Base-by-base conservation (phyloP, 53 echinoderm and acorn worm species). In the Patiria pectinifera region DNA sequence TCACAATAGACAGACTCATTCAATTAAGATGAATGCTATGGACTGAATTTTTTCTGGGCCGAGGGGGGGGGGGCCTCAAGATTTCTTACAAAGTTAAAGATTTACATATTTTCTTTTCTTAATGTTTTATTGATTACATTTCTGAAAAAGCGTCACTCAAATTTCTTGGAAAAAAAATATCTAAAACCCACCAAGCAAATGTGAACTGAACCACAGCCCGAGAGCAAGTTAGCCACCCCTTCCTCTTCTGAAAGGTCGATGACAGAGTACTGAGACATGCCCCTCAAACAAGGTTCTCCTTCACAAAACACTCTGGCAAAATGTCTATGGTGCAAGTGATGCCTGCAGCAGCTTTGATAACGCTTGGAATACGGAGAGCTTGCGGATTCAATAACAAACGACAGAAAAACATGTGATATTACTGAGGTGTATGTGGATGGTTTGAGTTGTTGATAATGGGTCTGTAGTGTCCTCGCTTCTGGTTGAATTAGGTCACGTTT, bases 401-500 rank as follows among this genome's bases (percentile, higher is more conserved):
- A 25, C 53, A 49, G 72, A 74, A 75, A 45, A 74, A 47, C 48
- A 48, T 71, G 69, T 71, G 86, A 86, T 86, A 19, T 86, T 69
- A 86, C 11, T 21, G 86, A 75, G 86, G 75, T 72, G 74, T 86
- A 22, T 79, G 45, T 15, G 26, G 80, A 74, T 45, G 19, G 80
- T 45, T 6, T 45, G 75, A 53, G 72, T 53, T n/a, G 86, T 71
- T 24, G 71, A n/a, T 49, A 75, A 72, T 86, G 86, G 74, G 71
- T 75, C 75, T 5, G 74, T 35, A 22, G 25, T 18, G 60, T 5
- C 19, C 72, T 49, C 4, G 58, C 86, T 74, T 14, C 26, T 22
- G 86, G 86, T 48, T 18, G 74, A 86, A 86, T 86, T 72, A 86
- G 75, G 86, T 86, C 86, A 72, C 24, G 86, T 71, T 86, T 86